Evolutionary conservation across 2,888 invertebrate genomes (phyloP), one percentile per base, ranked within the genome.

Genomic region (Mimachlamys varia): DNA sequence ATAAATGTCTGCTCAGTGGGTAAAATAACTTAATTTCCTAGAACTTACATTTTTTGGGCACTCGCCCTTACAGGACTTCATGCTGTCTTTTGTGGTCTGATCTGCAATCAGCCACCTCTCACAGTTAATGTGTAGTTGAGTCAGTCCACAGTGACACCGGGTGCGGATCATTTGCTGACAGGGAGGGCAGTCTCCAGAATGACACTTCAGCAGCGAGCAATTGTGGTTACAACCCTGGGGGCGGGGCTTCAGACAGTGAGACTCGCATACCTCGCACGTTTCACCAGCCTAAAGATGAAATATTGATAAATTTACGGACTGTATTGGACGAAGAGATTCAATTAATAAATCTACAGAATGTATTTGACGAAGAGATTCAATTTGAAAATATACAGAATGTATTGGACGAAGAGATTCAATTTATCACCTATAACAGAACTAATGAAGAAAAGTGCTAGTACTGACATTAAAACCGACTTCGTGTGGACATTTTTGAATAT

Each of bases 141-240:
- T 98, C 10, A 98, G 97, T 0, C 98, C 98, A 96, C 99, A 99
- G 96, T 99, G 98, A 94, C 99, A 99, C 58, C 97, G 97, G 95
- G 96, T 96, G 12, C 95, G 94, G 38, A 96, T 93, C 95, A 95
- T 95, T 93, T 95, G 95, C 22, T 91, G 97, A 96, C 99, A 99
- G 0, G 98, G 98, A 0, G 97, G 97, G 95, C 99, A 99, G 0
- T 94, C 93, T 19, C 98, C 98, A 0, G 98, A 97, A 96, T 97
- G 97, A 92, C 97, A 97, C 3, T 96, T 95, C 58, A 97, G 97
- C 1, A 97, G 97, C 0, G 97, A 97, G 96, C 99, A 99, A 49
- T 97, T 97, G 96, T 99, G 99, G 0, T 97, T 97, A 96, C 99
- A 99, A 87, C 97, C 97, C 93, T 98, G 97, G 0, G 97, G 96